Base-by-base conservation (phyloP, 2,888 invertebrate genomes). In the Thecocarcelia acutangulata region DNA sequence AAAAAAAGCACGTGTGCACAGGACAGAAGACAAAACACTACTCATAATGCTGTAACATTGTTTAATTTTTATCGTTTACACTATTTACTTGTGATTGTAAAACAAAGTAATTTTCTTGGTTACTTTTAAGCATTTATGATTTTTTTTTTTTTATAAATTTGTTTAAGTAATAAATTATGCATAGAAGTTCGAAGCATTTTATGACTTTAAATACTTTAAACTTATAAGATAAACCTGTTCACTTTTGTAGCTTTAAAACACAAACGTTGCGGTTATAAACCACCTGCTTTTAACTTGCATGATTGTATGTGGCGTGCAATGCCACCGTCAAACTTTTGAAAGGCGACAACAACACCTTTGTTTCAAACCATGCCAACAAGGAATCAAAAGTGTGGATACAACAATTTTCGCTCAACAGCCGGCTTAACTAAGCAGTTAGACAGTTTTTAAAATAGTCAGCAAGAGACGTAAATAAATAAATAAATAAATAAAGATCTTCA, bases 231-330 rank as follows among this genome's bases (percentile, higher is more conserved):
- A 33, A 63, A 54, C 52, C 0, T 54, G 1, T 17, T 17, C 3
- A 52, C 9, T 21, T 15, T 15, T 46, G 15, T 17, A 33, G 56
- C 33, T 37, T 33, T n/a, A 52, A 1, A 40, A 4, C 12, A 44
- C 46, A 24, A 6, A 5, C 44, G 21, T 21, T 58, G 12, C 1
- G 46, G 37, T 37, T 78, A 72, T 59, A 79, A 69, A 82, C 75
- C 83, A 83, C 83, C 82, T 83, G 83, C 80, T 66, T 54, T 24
- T 15, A 13, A 12, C 6, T 8, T 52, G 66, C 78, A 76, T 75
- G 78, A 75, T 70, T 59, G 64, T 66, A 70, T 78, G 70, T 75
- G 58, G 77, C 83, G 83, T 83, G 84, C 84, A 77, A 81, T 83
- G 80, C 84, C 82, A 80, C 83, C 84, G 78, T 84, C 83, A 82